Conservation (phyloP, 2,888 invertebrate species). For the Hypsopygia costalis region DNA sequence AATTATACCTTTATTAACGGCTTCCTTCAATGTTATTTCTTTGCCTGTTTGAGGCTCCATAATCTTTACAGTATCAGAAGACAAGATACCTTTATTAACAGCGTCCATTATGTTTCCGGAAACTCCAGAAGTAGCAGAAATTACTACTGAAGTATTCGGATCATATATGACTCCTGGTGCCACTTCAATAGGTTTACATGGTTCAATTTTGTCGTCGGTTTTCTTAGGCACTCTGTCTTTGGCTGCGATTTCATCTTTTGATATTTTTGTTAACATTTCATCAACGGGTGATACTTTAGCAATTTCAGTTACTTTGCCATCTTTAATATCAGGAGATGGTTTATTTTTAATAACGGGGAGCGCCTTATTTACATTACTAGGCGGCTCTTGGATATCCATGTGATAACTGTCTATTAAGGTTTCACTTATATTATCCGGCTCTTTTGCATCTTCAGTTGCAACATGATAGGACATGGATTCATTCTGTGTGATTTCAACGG, state of each 20-base stretch:
- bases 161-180: constrained; percentile 87
- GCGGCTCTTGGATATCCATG: constrained; percentile 32
- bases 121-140: constrained; percentile 83
- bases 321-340: neutral
- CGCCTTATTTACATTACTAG: constrained; percentile 40
- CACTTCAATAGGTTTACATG: constrained; percentile 82
- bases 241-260: constrained; percentile 3
- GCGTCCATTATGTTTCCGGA: constrained; percentile 85
- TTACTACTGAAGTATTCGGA: constrained; percentile 85
- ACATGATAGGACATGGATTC: constrained; percentile 51
- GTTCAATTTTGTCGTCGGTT: constrained; percentile 8
- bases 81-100: constrained; percentile 86
- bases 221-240: neutral
- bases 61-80: constrained; percentile 83
- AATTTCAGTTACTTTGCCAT: constrained; percentile 5
- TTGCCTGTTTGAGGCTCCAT: constrained; percentile 85
- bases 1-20: constrained; percentile 87
- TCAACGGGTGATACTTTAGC: constrained; percentile 5
- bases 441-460: constrained; percentile 35
- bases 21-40: constrained; percentile 86
- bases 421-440: constrained; percentile 27
- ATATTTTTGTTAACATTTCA: constrained; percentile 10
- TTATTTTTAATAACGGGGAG: constrained; percentile 2
- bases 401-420: constrained; percentile 25
- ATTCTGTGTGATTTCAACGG: constrained; percentile 52